Percentiles rank a stretch among this genome's conserved stretches.
These are phyloP conservation scores for Zoanthus sociatus DNA, from an alignment of 92 coral and sea anemone species.

Conservation along the genomic window DNA sequence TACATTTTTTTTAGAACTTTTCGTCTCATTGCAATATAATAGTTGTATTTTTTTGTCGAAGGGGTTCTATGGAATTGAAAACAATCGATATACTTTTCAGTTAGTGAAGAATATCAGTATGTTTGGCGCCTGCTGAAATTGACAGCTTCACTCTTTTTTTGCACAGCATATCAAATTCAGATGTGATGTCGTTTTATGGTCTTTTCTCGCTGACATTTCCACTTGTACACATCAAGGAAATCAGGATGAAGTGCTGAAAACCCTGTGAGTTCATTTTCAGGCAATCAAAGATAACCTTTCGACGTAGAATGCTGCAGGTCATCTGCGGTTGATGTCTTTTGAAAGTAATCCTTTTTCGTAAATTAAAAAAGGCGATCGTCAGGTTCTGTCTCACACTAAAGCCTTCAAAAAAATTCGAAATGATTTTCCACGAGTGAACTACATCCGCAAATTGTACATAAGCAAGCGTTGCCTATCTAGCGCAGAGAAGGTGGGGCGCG, in stretches of 20 bases:
- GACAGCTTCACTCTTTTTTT: not conserved
- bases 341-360: not conserved
- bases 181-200: not conserved
- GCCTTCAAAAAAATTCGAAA: not conserved
- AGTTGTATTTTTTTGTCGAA: not conserved
- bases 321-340: constrained; percentile 1
- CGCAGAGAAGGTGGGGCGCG: constrained; percentile 41
- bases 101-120: not conserved
- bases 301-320: constrained; percentile 27
- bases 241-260: constrained; percentile 1
- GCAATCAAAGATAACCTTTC: constrained; percentile 25
- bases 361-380: not conserved
- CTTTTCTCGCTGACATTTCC: constrained; percentile 4
- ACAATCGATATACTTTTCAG: not conserved
- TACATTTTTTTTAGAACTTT: not conserved
- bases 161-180: not conserved
- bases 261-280: not conserved
- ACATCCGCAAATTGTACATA: not conserved
- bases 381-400: not conserved
- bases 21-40: not conserved
- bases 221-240: constrained; percentile 1
- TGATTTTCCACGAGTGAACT: not conserved
- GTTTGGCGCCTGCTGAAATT: constrained; percentile 37
- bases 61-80: not conserved
- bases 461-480: constrained; percentile 12